Conservation (phyloP, 1,140 invertebrate genomes). For the Papilio dardanus region DNA sequence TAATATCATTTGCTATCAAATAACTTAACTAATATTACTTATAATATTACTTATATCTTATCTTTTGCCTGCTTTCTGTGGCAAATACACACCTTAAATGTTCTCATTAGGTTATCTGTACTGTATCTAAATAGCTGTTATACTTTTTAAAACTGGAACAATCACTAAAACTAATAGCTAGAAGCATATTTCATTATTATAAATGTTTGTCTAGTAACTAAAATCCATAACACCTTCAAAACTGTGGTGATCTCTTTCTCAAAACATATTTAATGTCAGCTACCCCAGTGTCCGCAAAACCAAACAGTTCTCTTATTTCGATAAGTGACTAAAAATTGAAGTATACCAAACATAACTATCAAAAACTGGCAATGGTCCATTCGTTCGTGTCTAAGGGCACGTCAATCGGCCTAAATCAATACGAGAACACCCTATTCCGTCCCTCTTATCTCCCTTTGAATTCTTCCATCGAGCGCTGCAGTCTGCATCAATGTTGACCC, state of each 20-base stretch:
- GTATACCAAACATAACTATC: not conserved
- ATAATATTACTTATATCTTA: not conserved
- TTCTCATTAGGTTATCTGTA: not conserved
- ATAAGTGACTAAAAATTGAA: not conserved
- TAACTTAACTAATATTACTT: too few relatives aligned
- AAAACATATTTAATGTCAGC: not conserved
- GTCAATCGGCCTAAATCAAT: conserved; percentile 40
- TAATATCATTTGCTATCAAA: too few relatives aligned
- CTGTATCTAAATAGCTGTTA: not conserved
- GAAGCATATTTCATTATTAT: not conserved
- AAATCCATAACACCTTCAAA: not conserved
- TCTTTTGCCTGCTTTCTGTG: not conserved
- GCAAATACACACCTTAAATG: not conserved
- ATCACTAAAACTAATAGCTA: not conserved
- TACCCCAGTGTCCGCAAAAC: not conserved
- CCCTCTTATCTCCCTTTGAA: conserved; percentile 57
- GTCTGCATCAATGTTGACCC: conserved; percentile 62
- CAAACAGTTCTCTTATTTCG: not conserved
- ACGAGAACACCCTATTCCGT: conserved; percentile 44
- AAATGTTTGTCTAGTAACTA: not conserved
- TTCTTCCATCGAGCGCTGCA: conserved; percentile 60
- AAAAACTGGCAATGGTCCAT: not conserved
- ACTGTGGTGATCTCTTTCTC: not conserved
- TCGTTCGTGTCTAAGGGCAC: conserved; percentile 18
- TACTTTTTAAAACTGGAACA: conserved; percentile 10